phyloP scores from a whole-genome alignment of 2,113 vertebrate genomes.

The Sarotherodon lohbergeri region DNA sequence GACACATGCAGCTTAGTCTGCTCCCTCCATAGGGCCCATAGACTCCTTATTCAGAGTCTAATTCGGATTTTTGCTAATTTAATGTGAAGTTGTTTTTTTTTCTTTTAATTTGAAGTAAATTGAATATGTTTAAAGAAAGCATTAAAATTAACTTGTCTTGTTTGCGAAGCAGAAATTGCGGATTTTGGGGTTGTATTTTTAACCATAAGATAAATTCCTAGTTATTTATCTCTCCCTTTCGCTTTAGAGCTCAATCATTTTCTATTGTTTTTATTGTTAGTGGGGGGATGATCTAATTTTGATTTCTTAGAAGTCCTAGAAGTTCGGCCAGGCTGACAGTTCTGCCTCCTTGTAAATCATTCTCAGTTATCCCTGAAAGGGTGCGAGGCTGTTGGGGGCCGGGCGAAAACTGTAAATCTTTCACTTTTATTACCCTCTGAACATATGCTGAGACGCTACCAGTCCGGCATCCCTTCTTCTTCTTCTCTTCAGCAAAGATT shows the following conservation, averaged over 20 bases:
- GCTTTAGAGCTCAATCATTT: background rate
- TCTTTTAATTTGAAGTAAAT: background rate
- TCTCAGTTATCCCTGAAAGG: slow-evolving; percentile 98
- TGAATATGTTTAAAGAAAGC: background rate
- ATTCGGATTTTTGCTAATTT: slow-evolving; percentile 35
- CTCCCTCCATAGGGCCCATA: slow-evolving; percentile 69
- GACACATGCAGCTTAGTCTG: slow-evolving; percentile 66
- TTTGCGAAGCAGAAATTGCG: background rate
- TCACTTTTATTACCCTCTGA: slow-evolving; percentile 99
- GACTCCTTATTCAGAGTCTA: slow-evolving; percentile 41
- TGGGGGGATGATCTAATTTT: slow-evolving; percentile 27
- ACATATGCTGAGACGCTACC: slow-evolving; percentile 94
- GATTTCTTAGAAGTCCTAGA: slow-evolving; percentile 48
- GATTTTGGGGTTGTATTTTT: background rate
- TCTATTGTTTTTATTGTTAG: slow-evolving; percentile 13
- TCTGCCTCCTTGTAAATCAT: slow-evolving; percentile 96
- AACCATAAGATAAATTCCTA: background rate
- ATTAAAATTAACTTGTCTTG: background rate
- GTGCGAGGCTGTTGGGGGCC: slow-evolving; percentile 92
- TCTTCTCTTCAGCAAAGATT: slow-evolving; percentile 68
- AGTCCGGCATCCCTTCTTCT: slow-evolving; percentile 82
- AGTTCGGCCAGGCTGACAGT: slow-evolving; percentile 89
- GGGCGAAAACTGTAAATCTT: slow-evolving; percentile 99
- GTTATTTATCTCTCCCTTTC: background rate
- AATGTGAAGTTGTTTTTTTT: background rate